Percentiles rank a stretch among this genome's conserved stretches.
Evolutionary conservation across 2,888 invertebrate species (phyloP).

Genomic region (Xanthorhoe spadicearia): DNA sequence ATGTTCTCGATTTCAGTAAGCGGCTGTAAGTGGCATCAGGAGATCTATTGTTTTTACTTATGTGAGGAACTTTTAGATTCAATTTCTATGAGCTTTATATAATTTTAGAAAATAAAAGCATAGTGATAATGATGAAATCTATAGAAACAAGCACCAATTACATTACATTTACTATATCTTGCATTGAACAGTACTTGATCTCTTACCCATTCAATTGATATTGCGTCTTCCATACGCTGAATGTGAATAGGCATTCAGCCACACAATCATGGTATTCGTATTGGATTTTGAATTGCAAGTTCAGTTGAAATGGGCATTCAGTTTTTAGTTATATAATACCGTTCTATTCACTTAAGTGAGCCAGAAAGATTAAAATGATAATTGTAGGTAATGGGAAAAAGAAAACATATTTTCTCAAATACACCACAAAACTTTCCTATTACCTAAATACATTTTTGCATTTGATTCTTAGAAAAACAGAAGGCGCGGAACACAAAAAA

Average conservation of each 20-base stretch:
- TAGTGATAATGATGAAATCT: too few relatives aligned
- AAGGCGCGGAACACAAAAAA: too few relatives aligned
- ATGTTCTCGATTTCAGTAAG: constrained; percentile 31
- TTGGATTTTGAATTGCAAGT: constrained; percentile 3
- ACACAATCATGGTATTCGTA: constrained; percentile 8
- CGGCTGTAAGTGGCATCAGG: constrained; percentile 30
- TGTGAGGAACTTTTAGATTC: constrained; percentile 4
- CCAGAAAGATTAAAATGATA: too few relatives aligned
- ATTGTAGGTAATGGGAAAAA: too few relatives aligned
- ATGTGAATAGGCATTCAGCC: constrained; percentile 14
- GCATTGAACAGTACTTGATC: constrained; percentile 5
- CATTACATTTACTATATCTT: not conserved
- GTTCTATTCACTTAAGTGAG: too few relatives aligned
- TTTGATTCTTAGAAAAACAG: too few relatives aligned
- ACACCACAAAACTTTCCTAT: too few relatives aligned
- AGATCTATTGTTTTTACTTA: constrained; percentile 21
- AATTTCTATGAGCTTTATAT: not conserved
- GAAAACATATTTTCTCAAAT: too few relatives aligned
- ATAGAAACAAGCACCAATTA: not conserved
- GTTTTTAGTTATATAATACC: not conserved
- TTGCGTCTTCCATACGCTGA: constrained; percentile 12
- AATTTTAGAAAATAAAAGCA: too few relatives aligned
- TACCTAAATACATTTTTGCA: too few relatives aligned
- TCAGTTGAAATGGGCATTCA: not conserved
- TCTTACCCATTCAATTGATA: constrained; percentile 12